Evolutionary conservation across 2,113 vertebrate species (phyloP).

Genomic region (Mustela lutreola): DNA sequence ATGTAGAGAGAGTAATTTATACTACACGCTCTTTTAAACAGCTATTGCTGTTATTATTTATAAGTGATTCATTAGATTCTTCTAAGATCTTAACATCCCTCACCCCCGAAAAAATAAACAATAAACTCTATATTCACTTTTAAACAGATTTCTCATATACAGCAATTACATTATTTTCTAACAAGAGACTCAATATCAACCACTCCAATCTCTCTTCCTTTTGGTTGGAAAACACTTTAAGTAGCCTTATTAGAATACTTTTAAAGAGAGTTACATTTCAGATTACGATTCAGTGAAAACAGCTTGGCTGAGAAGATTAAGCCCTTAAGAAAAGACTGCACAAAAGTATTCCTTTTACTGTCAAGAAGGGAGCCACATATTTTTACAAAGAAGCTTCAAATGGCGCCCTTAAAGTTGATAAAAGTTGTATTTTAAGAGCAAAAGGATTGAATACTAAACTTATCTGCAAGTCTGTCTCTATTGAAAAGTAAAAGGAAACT

Average conservation of each 20-base stretch:
- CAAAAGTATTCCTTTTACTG: conserved; percentile 47
- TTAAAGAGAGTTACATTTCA: conserved; percentile 53
- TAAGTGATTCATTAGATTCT: conserved; percentile 14
- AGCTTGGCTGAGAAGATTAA: neutral
- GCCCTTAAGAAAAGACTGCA: conserved; percentile 47
- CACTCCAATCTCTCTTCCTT: neutral
- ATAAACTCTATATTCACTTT: conserved; percentile 35
- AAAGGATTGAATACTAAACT: conserved; percentile 37
- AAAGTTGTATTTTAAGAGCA: conserved; percentile 60
- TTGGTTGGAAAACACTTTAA: conserved; percentile 16
- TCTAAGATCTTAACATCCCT: conserved; percentile 15
- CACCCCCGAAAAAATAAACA: neutral
- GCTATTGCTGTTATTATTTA: conserved; percentile 53
- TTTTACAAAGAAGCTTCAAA: conserved; percentile 58
- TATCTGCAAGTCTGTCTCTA: neutral
- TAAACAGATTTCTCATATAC: neutral
- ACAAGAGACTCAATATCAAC: conserved; percentile 36
- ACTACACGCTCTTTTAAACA: conserved; percentile 37
- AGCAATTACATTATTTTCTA: neutral
- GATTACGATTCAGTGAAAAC: conserved; percentile 8
- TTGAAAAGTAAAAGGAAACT: neutral
- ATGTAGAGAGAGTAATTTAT: conserved; percentile 44
- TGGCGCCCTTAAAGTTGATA: neutral
- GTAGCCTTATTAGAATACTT: neutral
- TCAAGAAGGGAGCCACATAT: conserved; percentile 4